These are phyloP conservation scores for Endomychus coccineus DNA, from an alignment of 2,888 invertebrate species.

Conservation along the genomic window DNA sequence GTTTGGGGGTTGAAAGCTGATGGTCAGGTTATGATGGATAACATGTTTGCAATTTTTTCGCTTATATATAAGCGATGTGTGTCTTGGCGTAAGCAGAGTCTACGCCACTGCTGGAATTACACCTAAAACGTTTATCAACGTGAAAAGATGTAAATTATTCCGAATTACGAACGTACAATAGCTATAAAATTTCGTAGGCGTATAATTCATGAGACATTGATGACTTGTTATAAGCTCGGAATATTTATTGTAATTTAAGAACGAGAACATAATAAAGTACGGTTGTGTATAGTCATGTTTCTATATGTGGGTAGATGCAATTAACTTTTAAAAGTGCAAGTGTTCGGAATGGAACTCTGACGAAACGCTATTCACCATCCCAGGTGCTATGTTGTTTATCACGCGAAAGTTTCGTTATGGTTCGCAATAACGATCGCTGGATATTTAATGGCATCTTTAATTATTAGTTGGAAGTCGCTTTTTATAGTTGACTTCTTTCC, in stretches of 20 bases:
- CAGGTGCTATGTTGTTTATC: conserved; percentile 1
- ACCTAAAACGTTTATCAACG: too few relatives aligned
- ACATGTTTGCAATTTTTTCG: too few relatives aligned
- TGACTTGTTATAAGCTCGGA: conserved; percentile 17
- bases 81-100: too few relatives aligned
- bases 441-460: background rate
- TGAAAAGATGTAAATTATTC: conserved; percentile 16
- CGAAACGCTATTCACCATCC: too few relatives aligned
- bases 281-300: background rate
- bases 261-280: conserved; percentile 3
- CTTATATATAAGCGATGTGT: too few relatives aligned
- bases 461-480: too few relatives aligned
- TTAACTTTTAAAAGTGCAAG: conserved; percentile 6
- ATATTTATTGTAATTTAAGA: conserved; percentile 19
- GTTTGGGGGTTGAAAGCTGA: too few relatives aligned
- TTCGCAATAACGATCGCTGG: background rate
- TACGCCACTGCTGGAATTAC: too few relatives aligned
- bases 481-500: too few relatives aligned
- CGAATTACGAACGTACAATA: conserved; percentile 14
- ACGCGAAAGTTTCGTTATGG: background rate
- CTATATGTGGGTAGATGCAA: conserved; percentile 5
- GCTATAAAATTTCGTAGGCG: conserved; percentile 17
- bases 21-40: too few relatives aligned
- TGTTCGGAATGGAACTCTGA: background rate
- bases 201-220: conserved; percentile 19